Conservation (phyloP, 2,797 vertebrate genomes). For the Cetoscarus ocellatus region DNA sequence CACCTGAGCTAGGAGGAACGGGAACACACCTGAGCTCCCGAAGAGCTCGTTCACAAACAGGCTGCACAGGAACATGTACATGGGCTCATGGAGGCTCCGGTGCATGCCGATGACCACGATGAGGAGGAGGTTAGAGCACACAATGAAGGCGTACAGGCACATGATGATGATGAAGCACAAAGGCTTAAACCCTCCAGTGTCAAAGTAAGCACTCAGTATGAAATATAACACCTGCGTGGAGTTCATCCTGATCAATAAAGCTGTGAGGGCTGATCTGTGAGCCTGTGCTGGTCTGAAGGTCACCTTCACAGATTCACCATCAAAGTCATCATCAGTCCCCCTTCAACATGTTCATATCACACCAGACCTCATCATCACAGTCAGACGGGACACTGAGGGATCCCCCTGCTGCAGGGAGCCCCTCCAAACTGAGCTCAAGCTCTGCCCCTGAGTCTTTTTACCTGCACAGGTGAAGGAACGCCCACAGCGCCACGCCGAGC, state of each 20-base stretch:
- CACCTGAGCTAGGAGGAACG: slow-evolving; percentile 47
- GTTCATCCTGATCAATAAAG: slow-evolving; percentile 18
- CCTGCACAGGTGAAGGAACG: no score
- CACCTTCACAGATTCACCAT: no score
- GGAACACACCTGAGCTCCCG: slow-evolving; percentile 51
- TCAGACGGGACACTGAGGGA: no score
- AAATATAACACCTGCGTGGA: slow-evolving; percentile 32
- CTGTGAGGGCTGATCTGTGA: no score
- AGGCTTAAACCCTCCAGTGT: slow-evolving; percentile 7
- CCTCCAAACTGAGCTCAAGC: no score
- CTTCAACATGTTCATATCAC: no score
- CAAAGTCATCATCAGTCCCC: no score
- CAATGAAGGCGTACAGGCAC: not conserved
- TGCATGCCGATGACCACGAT: slow-evolving; percentile 51
- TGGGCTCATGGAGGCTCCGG: slow-evolving; percentile 69
- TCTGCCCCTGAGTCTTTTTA: no score
- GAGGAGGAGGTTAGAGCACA: slow-evolving; percentile 22
- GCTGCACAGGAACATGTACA: slow-evolving; percentile 74
- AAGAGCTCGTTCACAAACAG: slow-evolving; percentile 68
- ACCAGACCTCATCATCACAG: no score
- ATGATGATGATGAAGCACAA: slow-evolving; percentile 21
- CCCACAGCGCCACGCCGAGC: no score
- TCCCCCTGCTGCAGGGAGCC: no score
- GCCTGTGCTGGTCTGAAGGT: no score
- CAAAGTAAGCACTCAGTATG: slow-evolving; percentile 27